phyloP scores from a whole-genome alignment of 2,888 invertebrate genomes.

The Sarcophaga caerulescens region DNA sequence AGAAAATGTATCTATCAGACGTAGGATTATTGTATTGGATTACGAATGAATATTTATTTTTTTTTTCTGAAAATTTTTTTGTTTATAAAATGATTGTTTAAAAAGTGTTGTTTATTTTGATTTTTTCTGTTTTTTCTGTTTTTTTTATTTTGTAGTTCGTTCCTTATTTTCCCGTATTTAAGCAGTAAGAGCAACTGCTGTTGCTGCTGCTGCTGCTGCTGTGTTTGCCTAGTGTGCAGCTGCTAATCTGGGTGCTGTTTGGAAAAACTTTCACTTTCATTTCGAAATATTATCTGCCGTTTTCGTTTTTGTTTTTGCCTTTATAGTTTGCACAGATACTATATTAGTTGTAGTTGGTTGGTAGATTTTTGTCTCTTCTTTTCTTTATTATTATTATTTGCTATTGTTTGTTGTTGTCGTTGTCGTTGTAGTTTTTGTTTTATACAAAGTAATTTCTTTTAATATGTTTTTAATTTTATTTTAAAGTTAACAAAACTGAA shows the following conservation, averaged over 20 bases:
- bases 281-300: conserved; percentile 71
- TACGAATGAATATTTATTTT: conserved; percentile 45
- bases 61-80: conserved; percentile 41
- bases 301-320: conserved; percentile 39
- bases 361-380: not conserved
- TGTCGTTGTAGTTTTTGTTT: not conserved
- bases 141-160: conserved; percentile 7
- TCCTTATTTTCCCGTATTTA: conserved; percentile 6
- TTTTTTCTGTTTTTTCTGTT: conserved; percentile 44
- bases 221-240: conserved; percentile 6
- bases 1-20: not conserved
- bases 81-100: conserved; percentile 15
- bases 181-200: not conserved
- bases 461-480: conserved; percentile 29
- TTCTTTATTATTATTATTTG: too few species aligned
- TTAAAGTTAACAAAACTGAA: conserved; percentile 33
- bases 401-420: too few species aligned
- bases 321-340: conserved; percentile 7
- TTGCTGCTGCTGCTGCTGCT: not conserved
- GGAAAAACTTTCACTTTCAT: conserved; percentile 78
- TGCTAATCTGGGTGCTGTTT: conserved; percentile 54
- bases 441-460: not conserved
- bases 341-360: conserved; percentile 20
- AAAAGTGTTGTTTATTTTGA: conserved; percentile 40
- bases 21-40: not conserved